phyloP scores from a whole-genome alignment of 2,797 vertebrate species.

The Muraenolepis orangiensis region DNA sequence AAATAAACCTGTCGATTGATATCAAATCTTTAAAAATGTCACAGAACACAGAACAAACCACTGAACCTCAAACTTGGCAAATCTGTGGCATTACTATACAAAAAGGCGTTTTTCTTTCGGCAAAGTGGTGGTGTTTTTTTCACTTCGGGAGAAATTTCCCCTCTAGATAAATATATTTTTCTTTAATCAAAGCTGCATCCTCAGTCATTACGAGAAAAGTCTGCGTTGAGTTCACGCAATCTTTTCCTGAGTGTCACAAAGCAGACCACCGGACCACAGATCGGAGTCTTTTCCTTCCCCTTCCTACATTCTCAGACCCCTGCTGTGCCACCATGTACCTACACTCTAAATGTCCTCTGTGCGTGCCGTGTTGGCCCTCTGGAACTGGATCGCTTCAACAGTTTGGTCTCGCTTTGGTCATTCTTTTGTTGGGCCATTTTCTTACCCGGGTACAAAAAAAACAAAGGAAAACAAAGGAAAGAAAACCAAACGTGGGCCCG shows the following conservation, averaged over 20 bases:
- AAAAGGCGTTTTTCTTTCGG: background rate
- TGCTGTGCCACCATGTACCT: conserved; percentile 6
- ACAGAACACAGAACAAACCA: background rate
- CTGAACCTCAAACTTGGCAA: background rate
- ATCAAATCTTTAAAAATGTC: background rate
- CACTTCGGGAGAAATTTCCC: background rate
- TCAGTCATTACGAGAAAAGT: conserved; percentile 43
- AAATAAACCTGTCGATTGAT: background rate
- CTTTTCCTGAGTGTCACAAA: conserved; percentile 66
- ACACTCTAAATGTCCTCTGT: background rate
- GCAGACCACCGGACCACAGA: conserved; percentile 41
- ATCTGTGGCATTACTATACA: background rate
- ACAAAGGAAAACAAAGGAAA: background rate
- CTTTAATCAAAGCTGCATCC: conserved; percentile 29
- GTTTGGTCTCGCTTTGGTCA: conserved; percentile 51
- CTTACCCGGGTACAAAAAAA: conserved; percentile 36
- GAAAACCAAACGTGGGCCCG: conserved; percentile 14
- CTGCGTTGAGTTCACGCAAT: conserved; percentile 14
- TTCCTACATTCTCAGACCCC: conserved; percentile 16
- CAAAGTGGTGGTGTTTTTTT: background rate
- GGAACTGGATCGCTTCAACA: conserved; percentile 68
- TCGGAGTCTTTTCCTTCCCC: conserved; percentile 8
- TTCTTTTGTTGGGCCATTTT: conserved; percentile 40
- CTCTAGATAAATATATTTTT: conserved; percentile 22
- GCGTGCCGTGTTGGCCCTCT: conserved; percentile 25